Percentiles rank a stretch among this genome's conserved stretches.
Conservation (phyloP, 2,113 vertebrate species). For the Hirundichthys speculiger region DNA sequence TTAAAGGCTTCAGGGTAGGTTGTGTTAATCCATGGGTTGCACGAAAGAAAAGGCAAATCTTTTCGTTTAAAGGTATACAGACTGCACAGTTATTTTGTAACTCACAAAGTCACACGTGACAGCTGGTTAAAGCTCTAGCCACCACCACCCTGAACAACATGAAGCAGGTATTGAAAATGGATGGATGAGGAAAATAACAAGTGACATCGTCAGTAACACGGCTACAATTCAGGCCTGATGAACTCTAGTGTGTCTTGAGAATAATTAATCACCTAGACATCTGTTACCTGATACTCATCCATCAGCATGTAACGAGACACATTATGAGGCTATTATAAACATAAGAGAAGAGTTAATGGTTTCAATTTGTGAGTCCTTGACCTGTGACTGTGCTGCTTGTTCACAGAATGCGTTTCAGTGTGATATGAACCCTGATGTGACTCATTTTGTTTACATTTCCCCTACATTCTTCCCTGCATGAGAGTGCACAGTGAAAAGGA, state of each 20-base stretch:
- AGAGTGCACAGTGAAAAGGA: conserved; percentile 12
- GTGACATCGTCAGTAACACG: neutral
- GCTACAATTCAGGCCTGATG: conserved; percentile 34
- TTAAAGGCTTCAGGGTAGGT: neutral
- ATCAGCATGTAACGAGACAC: conserved; percentile 14
- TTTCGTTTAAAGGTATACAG: no score
- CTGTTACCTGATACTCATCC: conserved; percentile 39
- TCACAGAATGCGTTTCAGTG: conserved; percentile 19
- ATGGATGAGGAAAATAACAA: neutral
- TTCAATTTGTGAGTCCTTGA: conserved; percentile 49
- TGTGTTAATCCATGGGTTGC: conserved; percentile 6
- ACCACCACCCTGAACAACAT: neutral
- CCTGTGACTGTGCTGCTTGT: conserved; percentile 27
- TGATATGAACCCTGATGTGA: conserved; percentile 45
- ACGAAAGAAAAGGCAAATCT: no score
- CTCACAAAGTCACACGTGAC: no score
- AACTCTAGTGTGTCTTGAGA: neutral
- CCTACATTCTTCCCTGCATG: conserved; percentile 44
- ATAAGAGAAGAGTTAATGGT: conserved; percentile 17
- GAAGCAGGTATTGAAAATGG: neutral
- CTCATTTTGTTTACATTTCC: conserved; percentile 61
- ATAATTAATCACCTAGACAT: conserved; percentile 31
- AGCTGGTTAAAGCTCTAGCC: neutral
- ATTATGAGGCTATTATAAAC: conserved; percentile 44
- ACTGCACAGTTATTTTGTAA: neutral